Base-by-base conservation (phyloP, 2,113 vertebrate genomes). In the Caranx melampygus region DNA sequence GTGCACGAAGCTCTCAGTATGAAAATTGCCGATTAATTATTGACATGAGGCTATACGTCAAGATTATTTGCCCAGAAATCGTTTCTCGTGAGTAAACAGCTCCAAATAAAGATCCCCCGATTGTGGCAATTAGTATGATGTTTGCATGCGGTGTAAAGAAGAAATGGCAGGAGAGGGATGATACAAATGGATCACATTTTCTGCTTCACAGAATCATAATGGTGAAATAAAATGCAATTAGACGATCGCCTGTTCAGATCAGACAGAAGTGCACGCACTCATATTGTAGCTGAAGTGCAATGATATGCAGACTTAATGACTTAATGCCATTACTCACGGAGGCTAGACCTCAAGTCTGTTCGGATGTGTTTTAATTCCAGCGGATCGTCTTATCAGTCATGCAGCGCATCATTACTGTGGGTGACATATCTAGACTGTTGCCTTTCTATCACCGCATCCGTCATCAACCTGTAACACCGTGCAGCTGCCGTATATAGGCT, bases 401-500 rank as follows among this genome's bases (percentile, higher is more conserved):
- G 72, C 65, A 40, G 62, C 44, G 69, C 71, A 47, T 82, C 72
- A 33, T 78, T 49, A 34, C 3, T 49, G 78, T 33, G 66, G 67
- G 1, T 62, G 85, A 80, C 79, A 79, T 26, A 62, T 83, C 63
- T 54, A 16, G 42, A 79, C 78, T 47, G 72, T 20, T 77, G 72
- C 59, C 67, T 78, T 45, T 59, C 67, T 21, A 20, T 60, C 54
- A 13, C 72, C 6, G 83, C 18, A 69, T 58, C 78, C 79, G 14
- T 3, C 45, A 73, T 85, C 91, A 92, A 92, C 89, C 92, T 93
- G 92, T 92, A 92, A 93, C 89, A 65, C 88, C 68, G 57, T 66
- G 64, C 72, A 75, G 75, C 75, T 31, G 75, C 80, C 57, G 34
- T 3, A 18, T 3, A 18, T 69, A 76, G 21, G 42, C 73, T n/a